phyloP scores from a whole-genome alignment of 2,888 invertebrate genomes.

The Amiota communis region DNA sequence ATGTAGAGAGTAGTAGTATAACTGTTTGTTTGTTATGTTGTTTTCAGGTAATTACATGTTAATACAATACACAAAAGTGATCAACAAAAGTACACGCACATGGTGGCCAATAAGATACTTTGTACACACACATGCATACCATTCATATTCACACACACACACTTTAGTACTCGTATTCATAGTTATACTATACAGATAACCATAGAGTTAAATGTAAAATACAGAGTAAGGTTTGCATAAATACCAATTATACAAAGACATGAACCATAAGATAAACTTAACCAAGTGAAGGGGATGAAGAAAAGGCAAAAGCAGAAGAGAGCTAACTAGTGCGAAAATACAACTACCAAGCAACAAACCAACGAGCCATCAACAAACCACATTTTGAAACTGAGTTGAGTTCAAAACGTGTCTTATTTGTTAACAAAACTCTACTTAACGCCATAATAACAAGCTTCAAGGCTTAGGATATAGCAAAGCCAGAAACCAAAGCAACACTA shows the following conservation, averaged over 20 bases:
- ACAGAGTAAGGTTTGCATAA: no score
- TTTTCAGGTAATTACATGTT: constrained; percentile 21
- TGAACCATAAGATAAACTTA: no score
- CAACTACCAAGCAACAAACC: constrained; percentile 20
- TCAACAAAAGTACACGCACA: not conserved
- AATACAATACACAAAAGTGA: constrained; percentile 5
- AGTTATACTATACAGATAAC: no score
- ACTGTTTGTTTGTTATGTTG: constrained; percentile 11
- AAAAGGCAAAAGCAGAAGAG: no score
- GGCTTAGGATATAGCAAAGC: not conserved
- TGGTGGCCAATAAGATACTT: not conserved
- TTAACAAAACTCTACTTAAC: constrained; percentile 61
- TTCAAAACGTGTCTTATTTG: constrained; percentile 51
- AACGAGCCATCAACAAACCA: not conserved
- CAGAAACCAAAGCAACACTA: no score
- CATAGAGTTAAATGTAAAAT: no score
- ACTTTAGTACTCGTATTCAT: not conserved
- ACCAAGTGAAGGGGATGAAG: no score
- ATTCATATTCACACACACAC: constrained; percentile 4
- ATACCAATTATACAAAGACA: no score
- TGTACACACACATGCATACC: constrained; percentile 11
- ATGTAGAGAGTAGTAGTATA: constrained; percentile 17
- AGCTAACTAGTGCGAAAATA: no score
- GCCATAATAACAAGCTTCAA: constrained; percentile 56
- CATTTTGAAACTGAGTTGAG: not conserved